These are phyloP conservation scores for Steatornis caripensis DNA, from an alignment of 2,113 vertebrate genomes.

Conservation along the genomic window DNA sequence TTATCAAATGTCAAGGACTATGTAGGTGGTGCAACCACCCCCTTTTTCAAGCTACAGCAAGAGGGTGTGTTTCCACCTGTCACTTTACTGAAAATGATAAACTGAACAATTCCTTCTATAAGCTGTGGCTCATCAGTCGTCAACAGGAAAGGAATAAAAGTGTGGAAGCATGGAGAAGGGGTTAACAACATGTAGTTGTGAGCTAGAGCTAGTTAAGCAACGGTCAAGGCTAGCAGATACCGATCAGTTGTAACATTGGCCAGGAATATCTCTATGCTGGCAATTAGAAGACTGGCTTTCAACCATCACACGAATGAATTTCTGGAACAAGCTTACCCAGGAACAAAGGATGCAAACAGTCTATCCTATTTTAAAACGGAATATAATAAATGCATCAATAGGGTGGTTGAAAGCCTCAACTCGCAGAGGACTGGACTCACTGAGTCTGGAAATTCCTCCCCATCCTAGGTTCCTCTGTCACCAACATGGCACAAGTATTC, in stretches of 20 bases:
- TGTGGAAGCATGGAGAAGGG: not conserved
- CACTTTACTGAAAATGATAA: not conserved
- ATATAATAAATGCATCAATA: not conserved
- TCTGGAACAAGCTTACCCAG: not conserved
- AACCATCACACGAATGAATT: not conserved
- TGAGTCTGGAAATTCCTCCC: not conserved
- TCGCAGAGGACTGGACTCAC: not conserved
- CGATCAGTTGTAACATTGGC: not conserved
- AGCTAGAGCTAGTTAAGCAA: not conserved
- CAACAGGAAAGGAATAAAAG: not conserved
- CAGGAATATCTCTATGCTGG: not conserved
- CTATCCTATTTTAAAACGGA: not conserved
- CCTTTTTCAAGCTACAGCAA: not conserved
- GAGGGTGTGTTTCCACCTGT: not conserved
- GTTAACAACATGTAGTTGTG: not conserved
- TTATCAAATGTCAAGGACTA: conserved; percentile 1
- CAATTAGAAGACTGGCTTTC: not conserved
- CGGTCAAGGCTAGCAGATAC: not conserved
- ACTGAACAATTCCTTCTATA: not conserved
- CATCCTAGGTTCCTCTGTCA: not conserved
- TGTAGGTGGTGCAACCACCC: not conserved
- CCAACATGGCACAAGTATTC: not conserved
- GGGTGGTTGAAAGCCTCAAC: not conserved
- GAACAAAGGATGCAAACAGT: not conserved
- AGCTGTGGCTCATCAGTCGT: not conserved